Evolutionary conservation across 2,113 vertebrate species (phyloP).

Genomic region (Dicentrarchus labrax): DNA sequence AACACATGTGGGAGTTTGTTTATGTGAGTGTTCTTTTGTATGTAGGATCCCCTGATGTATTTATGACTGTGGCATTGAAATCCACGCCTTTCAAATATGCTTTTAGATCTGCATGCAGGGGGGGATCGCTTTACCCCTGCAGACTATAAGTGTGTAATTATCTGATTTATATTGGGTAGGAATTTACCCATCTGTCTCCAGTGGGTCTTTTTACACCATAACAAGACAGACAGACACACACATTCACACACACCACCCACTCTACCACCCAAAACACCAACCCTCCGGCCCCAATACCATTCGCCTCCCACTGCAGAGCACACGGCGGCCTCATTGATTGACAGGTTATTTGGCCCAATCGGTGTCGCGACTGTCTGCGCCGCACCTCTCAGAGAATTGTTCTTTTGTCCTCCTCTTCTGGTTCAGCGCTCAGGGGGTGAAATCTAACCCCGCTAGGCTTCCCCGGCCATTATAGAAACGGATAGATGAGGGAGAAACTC

Average conservation of each 20-base stretch:
- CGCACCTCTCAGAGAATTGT: conserved; percentile 70
- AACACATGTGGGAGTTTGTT: conserved; percentile 63
- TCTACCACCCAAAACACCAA: conserved; percentile 31
- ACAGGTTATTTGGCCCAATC: conserved; percentile 72
- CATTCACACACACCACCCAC: conserved; percentile 16
- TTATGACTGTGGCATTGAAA: conserved; percentile 57
- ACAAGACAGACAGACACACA: conserved; percentile 36
- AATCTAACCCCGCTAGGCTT: conserved; percentile 61
- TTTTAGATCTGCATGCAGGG: conserved; percentile 18
- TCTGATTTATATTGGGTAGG: conserved; percentile 59
- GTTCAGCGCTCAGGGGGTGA: conserved; percentile 74
- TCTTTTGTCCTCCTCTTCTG: conserved; percentile 75
- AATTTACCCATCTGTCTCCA: conserved; percentile 55
- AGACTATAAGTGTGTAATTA: conserved; percentile 55
- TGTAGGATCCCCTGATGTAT: conserved; percentile 50
- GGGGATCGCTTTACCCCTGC: conserved; percentile 33
- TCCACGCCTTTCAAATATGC: conserved; percentile 22
- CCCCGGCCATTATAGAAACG: conserved; percentile 59
- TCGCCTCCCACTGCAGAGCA: conserved; percentile 38
- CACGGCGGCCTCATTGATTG: conserved; percentile 59
- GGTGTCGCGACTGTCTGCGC: conserved; percentile 61
- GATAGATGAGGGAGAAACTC: conserved; percentile 75
- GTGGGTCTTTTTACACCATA: conserved; percentile 47
- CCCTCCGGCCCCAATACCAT: conserved; percentile 35
- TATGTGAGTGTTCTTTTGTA: conserved; percentile 42